Percentiles rank a stretch among this genome's conserved stretches.
These are phyloP conservation scores for Lymantria dispar DNA, from an alignment of 2,888 invertebrate species.

Conservation along the genomic window DNA sequence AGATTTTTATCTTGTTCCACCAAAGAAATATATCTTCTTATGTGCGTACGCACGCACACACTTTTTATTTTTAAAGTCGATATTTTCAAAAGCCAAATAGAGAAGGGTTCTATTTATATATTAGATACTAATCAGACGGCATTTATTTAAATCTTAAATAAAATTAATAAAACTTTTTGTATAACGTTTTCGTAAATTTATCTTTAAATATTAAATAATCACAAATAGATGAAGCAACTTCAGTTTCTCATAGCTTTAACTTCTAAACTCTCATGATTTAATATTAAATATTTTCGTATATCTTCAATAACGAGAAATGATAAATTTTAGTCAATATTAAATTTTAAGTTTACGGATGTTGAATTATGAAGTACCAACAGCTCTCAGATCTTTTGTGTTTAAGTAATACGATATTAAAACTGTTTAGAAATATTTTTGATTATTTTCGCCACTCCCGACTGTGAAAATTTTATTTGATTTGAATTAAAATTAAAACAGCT, in stretches of 20 bases:
- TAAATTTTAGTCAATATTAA: slow-evolving; percentile 29
- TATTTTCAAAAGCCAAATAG: no score
- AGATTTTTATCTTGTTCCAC: no score
- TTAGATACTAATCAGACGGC: no score
- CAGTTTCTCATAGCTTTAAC: slow-evolving; percentile 14
- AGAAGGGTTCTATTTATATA: no score
- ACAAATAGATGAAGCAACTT: neutral
- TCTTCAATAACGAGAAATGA: slow-evolving; percentile 21
- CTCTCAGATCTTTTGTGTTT: slow-evolving; percentile 19
- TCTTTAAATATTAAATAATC: no score
- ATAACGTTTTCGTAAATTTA: no score
- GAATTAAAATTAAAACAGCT: slow-evolving; percentile 11
- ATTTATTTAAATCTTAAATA: no score
- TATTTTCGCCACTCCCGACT: slow-evolving; percentile 5
- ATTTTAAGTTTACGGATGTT: slow-evolving; percentile 23
- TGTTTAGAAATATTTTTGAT: slow-evolving; percentile 8
- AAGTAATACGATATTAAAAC: slow-evolving; percentile 16
- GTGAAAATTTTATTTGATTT: slow-evolving; percentile 13
- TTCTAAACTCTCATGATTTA: slow-evolving; percentile 26
- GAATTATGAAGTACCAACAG: slow-evolving; percentile 10
- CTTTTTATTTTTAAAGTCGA: no score
- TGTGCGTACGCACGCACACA: no score
- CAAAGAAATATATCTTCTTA: no score
- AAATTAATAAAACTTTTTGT: no score
- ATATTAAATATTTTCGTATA: slow-evolving; percentile 27